A percentile compares a stretch with the other conserved stretches of the same genome.
Conservation (phyloP, 2,797 vertebrate genomes). For the Ciconia nigra region DNA sequence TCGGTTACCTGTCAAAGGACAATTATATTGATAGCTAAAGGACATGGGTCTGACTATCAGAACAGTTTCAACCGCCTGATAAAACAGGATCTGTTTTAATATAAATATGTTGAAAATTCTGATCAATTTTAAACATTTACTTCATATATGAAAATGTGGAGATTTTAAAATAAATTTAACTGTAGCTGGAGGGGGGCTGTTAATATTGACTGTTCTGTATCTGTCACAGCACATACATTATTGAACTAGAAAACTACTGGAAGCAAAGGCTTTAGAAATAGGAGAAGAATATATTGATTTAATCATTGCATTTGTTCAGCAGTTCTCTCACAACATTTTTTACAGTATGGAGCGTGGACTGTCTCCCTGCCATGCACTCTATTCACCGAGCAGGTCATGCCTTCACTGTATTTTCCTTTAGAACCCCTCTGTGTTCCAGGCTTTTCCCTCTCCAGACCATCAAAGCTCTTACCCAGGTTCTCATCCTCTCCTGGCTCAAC, state of each 20-base stretch:
- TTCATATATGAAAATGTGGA: conserved; percentile 22
- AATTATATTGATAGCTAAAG: not conserved
- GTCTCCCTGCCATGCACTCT: not conserved
- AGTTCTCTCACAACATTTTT: not conserved
- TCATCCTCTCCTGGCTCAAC: not conserved
- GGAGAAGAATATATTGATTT: conserved; percentile 30
- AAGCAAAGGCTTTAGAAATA: conserved; percentile 38
- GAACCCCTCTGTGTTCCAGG: not conserved
- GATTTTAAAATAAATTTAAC: conserved; percentile 25
- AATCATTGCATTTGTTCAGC: conserved; percentile 3
- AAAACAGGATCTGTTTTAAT: not conserved
- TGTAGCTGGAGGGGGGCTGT: not conserved
- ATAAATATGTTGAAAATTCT: not conserved
- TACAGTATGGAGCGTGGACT: not conserved
- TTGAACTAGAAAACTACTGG: conserved; percentile 42
- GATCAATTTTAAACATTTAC: not conserved
- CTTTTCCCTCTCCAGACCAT: not conserved
- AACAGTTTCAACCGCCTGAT: not conserved
- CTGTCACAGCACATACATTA: conserved; percentile 19
- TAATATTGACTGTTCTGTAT: conserved; percentile 19
- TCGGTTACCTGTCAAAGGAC: not conserved
- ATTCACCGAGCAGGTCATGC: not conserved
- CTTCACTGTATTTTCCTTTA: not conserved
- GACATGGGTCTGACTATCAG: not conserved
- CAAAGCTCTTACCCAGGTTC: not conserved